Percentiles rank a stretch among this genome's conserved stretches.
Conservation (phyloP, 2,888 invertebrate species). For the Eurytoma adleriae region DNA sequence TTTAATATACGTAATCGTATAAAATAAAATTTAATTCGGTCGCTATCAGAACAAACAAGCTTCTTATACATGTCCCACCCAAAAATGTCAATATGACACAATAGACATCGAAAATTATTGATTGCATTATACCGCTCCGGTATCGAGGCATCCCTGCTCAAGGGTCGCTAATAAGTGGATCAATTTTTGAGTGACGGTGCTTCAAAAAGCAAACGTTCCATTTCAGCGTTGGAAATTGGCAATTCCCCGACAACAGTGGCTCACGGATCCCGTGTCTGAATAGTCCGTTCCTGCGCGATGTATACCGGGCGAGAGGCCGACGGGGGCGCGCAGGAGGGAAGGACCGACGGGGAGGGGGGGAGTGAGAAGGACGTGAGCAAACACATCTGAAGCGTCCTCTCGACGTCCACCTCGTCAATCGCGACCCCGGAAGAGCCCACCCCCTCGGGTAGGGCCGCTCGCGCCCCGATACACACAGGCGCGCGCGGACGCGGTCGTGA, state of each 20-base stretch:
- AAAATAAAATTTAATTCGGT: too few species aligned
- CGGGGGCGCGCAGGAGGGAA: not conserved
- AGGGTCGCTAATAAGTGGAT: too few species aligned
- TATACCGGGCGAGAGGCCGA: not conserved
- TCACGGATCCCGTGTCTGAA: not conserved
- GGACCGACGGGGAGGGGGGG: not conserved
- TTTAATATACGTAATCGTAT: too few species aligned
- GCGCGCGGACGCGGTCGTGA: not conserved
- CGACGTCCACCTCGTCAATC: conserved; percentile 39
- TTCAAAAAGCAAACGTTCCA: conserved; percentile 4
- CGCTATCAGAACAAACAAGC: too few species aligned
- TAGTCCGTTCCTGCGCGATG: not conserved
- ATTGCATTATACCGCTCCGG: too few species aligned
- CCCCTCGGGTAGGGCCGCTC: not conserved
- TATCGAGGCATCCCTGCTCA: too few species aligned
- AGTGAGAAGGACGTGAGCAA: conserved; percentile 27
- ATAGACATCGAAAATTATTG: too few species aligned
- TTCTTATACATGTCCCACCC: too few species aligned
- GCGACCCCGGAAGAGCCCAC: not conserved
- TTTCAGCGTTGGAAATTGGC: conserved; percentile 36
- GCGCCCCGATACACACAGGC: not conserved
- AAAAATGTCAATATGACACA: too few species aligned
- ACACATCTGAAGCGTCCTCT: conserved; percentile 36
- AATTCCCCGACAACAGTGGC: conserved; percentile 13
- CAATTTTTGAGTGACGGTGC: not conserved